Percentiles rank a stretch among this genome's conserved stretches.
phyloP scores from a whole-genome alignment of 2,888 invertebrate genomes.

The Polyploca ridens region DNA sequence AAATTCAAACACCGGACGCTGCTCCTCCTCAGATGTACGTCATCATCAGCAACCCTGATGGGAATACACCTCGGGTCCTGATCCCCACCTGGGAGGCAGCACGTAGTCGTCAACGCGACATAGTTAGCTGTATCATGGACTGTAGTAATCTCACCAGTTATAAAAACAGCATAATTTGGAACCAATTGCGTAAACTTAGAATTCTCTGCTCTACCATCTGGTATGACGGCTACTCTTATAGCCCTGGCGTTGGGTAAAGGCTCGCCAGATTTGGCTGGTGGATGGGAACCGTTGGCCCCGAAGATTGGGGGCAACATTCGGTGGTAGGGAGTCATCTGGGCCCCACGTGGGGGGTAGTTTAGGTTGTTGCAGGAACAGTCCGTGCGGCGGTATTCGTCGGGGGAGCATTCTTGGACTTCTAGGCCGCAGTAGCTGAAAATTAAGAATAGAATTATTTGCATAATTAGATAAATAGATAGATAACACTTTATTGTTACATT shows the following conservation, averaged over 20 bases:
- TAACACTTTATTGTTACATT: no score
- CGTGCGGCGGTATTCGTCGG: conserved; percentile 28
- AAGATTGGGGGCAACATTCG: conserved; percentile 35
- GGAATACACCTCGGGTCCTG: conserved; percentile 45
- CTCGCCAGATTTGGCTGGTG: conserved; percentile 25
- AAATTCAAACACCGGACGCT: conserved; percentile 53
- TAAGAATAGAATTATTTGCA: neutral
- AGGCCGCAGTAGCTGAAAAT: conserved; percentile 38
- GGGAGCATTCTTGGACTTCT: conserved; percentile 31
- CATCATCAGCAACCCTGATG: conserved; percentile 46
- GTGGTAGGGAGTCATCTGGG: conserved; percentile 32
- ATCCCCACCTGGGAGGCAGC: conserved; percentile 32
- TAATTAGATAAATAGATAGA: no score
- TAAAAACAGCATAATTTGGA: conserved; percentile 26
- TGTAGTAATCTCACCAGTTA: conserved; percentile 34
- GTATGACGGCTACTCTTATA: conserved; percentile 32
- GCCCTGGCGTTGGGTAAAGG: conserved; percentile 33
- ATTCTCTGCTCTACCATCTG: conserved; percentile 30
- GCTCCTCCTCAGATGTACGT: conserved; percentile 45
- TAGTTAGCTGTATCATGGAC: conserved; percentile 45
- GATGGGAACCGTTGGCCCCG: conserved; percentile 25
- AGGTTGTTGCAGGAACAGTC: conserved; percentile 40
- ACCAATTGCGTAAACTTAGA: conserved; percentile 27
- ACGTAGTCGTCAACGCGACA: conserved; percentile 24
- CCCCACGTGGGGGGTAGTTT: conserved; percentile 31